These are phyloP conservation scores for Nipponacmea schrenckii DNA, from an alignment of 2,888 invertebrate genomes.

Conservation along the genomic window DNA sequence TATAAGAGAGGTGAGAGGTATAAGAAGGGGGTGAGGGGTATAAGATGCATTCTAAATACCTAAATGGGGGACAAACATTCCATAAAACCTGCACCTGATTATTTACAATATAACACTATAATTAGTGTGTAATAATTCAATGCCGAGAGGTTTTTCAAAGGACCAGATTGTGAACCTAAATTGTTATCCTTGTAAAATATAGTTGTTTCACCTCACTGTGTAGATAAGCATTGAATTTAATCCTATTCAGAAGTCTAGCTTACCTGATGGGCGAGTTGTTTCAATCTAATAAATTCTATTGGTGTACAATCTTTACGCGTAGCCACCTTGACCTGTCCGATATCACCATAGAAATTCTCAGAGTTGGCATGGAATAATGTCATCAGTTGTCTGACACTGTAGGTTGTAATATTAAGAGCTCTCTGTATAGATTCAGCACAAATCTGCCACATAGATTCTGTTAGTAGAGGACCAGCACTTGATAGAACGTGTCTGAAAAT, in stretches of 20 bases:
- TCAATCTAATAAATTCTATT: conserved; percentile 84
- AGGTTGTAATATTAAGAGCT: conserved; percentile 83
- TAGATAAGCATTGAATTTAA: neutral
- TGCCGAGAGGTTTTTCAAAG: no score
- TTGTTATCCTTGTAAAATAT: no score
- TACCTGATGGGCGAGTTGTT: conserved; percentile 90
- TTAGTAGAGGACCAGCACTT: conserved; percentile 80
- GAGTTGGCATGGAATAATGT: conserved; percentile 91
- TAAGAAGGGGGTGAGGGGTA: no score
- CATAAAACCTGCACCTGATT: no score
- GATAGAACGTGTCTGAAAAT: conserved; percentile 72
- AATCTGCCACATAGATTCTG: conserved; percentile 87
- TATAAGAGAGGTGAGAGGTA: no score
- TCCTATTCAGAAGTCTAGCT: conserved; percentile 65
- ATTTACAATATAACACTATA: no score
- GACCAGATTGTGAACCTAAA: no score
- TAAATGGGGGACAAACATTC: no score
- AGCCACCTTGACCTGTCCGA: conserved; percentile 88
- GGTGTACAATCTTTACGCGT: conserved; percentile 87
- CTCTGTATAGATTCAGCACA: conserved; percentile 83
- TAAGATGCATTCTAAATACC: no score
- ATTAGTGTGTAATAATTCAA: no score
- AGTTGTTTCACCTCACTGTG: no score
- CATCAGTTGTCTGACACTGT: conserved; percentile 87
- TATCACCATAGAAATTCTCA: conserved; percentile 92